Evolutionary conservation across 2,797 vertebrate genomes (phyloP).

Genomic region (Mallotus villosus): DNA sequence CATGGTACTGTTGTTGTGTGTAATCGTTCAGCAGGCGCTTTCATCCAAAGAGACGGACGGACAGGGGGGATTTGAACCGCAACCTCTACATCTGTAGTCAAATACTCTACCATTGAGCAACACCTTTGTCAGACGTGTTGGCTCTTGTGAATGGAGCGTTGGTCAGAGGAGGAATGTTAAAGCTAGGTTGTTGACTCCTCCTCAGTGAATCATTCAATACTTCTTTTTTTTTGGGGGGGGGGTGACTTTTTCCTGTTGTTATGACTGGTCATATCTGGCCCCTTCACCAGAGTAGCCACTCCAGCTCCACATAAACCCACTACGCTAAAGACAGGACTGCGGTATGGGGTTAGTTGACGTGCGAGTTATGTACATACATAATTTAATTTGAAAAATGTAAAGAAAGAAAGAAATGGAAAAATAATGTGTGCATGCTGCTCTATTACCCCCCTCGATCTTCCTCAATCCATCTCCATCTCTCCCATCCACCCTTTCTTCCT

Average conservation of each 20-base stretch:
- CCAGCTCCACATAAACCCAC: conserved; percentile 36
- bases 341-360: too few species aligned
- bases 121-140: conserved; percentile 63
- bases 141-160: conserved; percentile 63
- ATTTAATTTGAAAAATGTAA: too few species aligned
- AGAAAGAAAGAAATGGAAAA: too few species aligned
- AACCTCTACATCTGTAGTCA: too few species aligned
- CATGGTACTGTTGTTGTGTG: too few species aligned
- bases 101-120: too few species aligned
- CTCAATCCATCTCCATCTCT: neutral
- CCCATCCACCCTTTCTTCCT: conserved; percentile 11
- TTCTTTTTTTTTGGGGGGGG: conserved; percentile 30
- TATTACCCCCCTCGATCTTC: neutral
- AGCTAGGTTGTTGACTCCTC: conserved; percentile 51
- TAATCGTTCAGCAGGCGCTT: too few species aligned
- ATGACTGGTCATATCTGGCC: conserved; percentile 55
- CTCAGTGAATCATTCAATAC: conserved; percentile 52
- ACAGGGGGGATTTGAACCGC: too few species aligned
- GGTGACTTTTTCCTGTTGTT: conserved; percentile 42
- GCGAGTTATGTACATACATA: too few species aligned
- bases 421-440: too few species aligned
- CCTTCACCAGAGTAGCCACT: conserved; percentile 47
- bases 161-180: conserved; percentile 76
- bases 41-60: too few species aligned
- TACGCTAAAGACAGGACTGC: conserved; percentile 27